Evolutionary conservation across 2,797 vertebrate genomes (phyloP), one percentile per base, ranked within the genome.

Genomic region (Lophotriccus pileatus): DNA sequence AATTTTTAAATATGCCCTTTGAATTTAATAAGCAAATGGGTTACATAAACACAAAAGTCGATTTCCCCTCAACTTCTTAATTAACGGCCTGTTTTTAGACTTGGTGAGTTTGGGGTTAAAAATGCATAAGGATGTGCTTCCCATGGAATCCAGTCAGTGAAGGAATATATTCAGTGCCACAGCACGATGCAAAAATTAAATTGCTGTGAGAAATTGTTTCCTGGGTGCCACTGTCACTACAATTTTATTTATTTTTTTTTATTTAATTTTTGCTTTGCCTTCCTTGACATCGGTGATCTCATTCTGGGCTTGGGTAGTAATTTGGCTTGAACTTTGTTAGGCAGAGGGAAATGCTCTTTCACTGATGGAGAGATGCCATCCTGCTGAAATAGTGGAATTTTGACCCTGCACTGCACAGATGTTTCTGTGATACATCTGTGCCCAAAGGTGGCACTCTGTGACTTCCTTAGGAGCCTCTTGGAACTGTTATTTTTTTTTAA

Each of bases 331-430:
- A 6, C 53, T 67, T 63, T 15, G 4, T 32, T 6, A 55, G 22
- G n/a, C 19, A 50, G 34, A 77, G 49, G n/a, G 81, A 69, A 66
- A 50, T 32, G n/a, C 30, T 14, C 18, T 60, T 36, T 44, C 12
- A 6, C 14, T 46, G 58, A 8, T 14, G 43, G 64, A 41, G 44
- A 49, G 22, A 21, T 32, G 24, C 12, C 28, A 5, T 14, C 3
- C 37, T 59, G 79, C 36, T 60, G 50, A 30, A 24, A 21, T 3
- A 27, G 25, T 9, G 41, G 20, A 12, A 3, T 14, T 47, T 52
- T 68, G 44, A 5, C 12, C 0, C 1, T 28, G 58, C 62, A 0
- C 30, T n/a, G 56, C 44, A 3, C 28, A 15, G 58, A 6, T 17
- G 46, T 30, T 76, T 30, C 32, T 56, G 68, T 23, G 30, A 5